Evolutionary conservation across 2,113 vertebrate species (phyloP), one percentile per base, ranked within the genome.

Genomic region (Arothron firmamentum): DNA sequence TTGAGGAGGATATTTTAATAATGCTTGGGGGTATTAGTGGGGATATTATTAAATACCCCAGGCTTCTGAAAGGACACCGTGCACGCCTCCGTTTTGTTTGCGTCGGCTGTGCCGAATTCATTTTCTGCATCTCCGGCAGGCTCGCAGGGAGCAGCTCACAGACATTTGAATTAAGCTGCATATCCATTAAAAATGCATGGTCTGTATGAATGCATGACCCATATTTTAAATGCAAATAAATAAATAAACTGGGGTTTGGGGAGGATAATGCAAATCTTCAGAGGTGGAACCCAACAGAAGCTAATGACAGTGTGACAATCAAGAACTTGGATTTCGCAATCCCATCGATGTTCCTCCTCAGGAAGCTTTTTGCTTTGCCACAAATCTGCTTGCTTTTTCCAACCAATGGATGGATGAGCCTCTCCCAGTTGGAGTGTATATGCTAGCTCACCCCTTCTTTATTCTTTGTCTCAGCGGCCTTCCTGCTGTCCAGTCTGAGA

Each of bases 221-320:
- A 90, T 90, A 90, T 91, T 88, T 85, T 70, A 63, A 42, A 54
- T 75, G 71, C 76, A 90, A 85, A 90, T 88, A 89, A 90, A 90
- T 89, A 90, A 90, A 89, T 86, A 85, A 90, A 72, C 63, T 54
- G 59, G 46, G 55, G 56, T 84, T 85, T 70, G 42, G 53, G 63
- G 57, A 59, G 52, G 65, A 67, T 75, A 79, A 75, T 74, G 79
- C 84, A 87, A 85, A 85, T 83, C 80, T 81, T 77, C 71, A 77
- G 72, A 87, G 87, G 72, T 88, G 85, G 86, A 84, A 88, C 82
- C 80, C 76, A 76, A 66, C 52, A 70, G 56, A 71, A 57, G 67
- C 57, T 78, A 82, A 88, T 84, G 72, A 82, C 65, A 70, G 76
- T 70, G 68, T 72, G 74, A 85, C 83, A 86, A 85, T 79, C 71